These are phyloP conservation scores for Pammene aurita DNA, from an alignment of 2,888 invertebrate genomes.

Conservation along the genomic window DNA sequence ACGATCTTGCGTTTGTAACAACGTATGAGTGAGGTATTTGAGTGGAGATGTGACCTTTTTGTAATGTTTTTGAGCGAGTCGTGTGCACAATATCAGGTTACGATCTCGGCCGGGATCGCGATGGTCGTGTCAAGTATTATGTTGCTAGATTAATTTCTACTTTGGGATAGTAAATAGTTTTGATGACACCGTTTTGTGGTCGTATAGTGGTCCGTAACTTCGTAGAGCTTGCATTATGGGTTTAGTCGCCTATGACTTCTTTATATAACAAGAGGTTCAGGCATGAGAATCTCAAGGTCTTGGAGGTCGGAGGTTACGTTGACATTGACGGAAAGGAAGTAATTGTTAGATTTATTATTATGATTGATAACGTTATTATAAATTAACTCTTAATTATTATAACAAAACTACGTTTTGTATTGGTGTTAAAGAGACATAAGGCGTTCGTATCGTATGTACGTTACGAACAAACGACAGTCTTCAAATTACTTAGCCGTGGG, in stretches of 20 bases:
- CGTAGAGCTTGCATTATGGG: not conserved
- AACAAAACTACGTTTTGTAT: too few relatives aligned
- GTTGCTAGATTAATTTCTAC: constrained; percentile 38
- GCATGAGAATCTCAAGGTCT: too few relatives aligned
- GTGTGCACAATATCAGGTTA: constrained; percentile 74
- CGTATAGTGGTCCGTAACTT: not conserved
- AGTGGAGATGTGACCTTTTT: constrained; percentile 17
- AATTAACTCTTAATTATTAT: too few relatives aligned
- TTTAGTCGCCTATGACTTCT: not conserved
- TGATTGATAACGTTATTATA: too few relatives aligned
- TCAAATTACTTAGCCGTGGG: too few relatives aligned
- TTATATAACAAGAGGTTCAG: not conserved
- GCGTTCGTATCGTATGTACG: too few relatives aligned
- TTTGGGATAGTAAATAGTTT: constrained; percentile 28
- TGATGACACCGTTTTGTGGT: constrained; percentile 17
- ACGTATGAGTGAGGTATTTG: constrained; percentile 4
- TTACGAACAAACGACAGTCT: too few relatives aligned
- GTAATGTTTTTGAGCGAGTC: constrained; percentile 59
- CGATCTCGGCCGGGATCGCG: constrained; percentile 58
- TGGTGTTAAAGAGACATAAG: too few relatives aligned
- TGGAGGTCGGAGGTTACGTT: too few relatives aligned
- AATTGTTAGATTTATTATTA: too few relatives aligned
- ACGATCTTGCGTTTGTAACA: not conserved
- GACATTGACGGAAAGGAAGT: too few relatives aligned
- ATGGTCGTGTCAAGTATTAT: constrained; percentile 29